Conservation (phyloP, 2,797 vertebrate genomes). For the Sebastes hopkinsi region DNA sequence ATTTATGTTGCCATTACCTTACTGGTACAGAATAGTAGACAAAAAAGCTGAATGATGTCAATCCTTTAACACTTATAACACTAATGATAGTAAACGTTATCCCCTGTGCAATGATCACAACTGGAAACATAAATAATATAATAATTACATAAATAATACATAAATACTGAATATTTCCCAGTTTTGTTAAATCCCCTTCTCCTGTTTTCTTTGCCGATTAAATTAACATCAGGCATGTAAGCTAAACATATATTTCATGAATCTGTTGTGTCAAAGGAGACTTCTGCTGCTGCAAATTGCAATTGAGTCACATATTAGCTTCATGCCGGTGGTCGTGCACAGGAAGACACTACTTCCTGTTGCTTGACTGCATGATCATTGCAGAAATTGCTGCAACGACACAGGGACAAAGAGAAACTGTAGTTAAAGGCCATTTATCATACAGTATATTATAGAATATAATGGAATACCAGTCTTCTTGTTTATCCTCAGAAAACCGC, state of each 20-base stretch:
- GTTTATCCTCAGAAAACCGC: not conserved
- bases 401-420: not conserved
- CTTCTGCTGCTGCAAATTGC: not conserved
- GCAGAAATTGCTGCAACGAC: not conserved
- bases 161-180: not conserved
- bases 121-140: not conserved
- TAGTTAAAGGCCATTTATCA: not conserved
- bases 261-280: not conserved
- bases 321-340: slow-evolving; percentile 2
- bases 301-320: not conserved
- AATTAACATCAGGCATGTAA: not conserved
- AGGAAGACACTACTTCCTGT: slow-evolving; percentile 51
- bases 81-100: not conserved
- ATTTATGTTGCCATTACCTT: not conserved
- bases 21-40: not conserved
- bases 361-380: not conserved
- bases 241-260: not conserved
- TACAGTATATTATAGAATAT: not conserved
- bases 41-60: too few relatives aligned
- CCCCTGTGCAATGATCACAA: not conserved
- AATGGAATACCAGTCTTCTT: slow-evolving; percentile 50
- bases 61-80: not conserved
- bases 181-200: not conserved
- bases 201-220: not conserved
- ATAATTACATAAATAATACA: not conserved